phyloP scores from a whole-genome alignment of 2,888 invertebrate genomes.

The Mycalesis mineus region DNA sequence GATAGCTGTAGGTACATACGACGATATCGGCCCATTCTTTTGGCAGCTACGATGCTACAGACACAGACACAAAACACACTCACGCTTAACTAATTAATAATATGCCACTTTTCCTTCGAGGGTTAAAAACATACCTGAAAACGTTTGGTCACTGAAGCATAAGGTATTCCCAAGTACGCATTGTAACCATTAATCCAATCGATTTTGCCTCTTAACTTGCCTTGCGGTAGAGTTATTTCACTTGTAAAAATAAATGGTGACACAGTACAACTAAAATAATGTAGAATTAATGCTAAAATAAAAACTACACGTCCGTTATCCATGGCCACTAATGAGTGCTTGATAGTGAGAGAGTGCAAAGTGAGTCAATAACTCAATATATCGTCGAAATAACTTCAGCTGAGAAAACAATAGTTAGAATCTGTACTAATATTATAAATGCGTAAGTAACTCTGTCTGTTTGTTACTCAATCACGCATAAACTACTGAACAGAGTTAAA shows the following conservation, averaged over 20 bases:
- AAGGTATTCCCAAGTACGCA: constrained; percentile 38
- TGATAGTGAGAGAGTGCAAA: background rate
- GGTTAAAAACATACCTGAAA: constrained; percentile 31
- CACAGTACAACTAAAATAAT: background rate
- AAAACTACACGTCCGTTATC: constrained; percentile 1
- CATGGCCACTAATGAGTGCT: background rate
- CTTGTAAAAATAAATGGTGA: constrained; percentile 5
- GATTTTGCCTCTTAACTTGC: constrained; percentile 25
- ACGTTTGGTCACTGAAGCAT: constrained; percentile 34
- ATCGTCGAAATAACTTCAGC: background rate
- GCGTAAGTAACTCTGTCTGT: too few relatives aligned
- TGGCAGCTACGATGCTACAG: too few relatives aligned
- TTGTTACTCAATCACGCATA: too few relatives aligned
- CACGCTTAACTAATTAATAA: too few relatives aligned
- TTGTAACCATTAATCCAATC: constrained; percentile 27
- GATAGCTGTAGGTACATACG: too few relatives aligned
- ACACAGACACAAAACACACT: too few relatives aligned
- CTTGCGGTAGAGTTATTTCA: constrained; percentile 31
- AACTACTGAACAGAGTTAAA: too few relatives aligned
- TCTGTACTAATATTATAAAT: too few relatives aligned
- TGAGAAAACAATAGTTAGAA: background rate
- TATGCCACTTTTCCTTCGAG: too few relatives aligned
- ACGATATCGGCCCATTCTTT: too few relatives aligned
- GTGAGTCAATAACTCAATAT: background rate
- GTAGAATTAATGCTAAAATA: background rate